These are phyloP conservation scores for Fopius arisanus DNA, from an alignment of 1,140 invertebrate species.

Conservation along the genomic window DNA sequence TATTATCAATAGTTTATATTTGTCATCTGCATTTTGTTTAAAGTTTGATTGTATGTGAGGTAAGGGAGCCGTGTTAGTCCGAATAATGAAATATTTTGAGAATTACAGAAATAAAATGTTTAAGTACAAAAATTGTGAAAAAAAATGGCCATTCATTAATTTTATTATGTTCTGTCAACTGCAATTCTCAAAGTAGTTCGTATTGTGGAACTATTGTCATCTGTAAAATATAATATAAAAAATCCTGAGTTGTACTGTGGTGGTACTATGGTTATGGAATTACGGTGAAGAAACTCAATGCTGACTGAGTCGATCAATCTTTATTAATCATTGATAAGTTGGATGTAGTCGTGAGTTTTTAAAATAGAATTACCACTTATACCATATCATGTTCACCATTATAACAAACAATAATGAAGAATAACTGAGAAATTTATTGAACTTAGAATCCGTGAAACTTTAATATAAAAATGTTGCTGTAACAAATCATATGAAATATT, in stretches of 20 bases:
- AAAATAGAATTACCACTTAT: not conserved
- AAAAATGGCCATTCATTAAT: slow-evolving; percentile 6
- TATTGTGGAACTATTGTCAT: slow-evolving; percentile 65
- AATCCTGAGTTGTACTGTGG: slow-evolving; percentile 66
- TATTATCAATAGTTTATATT: slow-evolving; percentile 64
- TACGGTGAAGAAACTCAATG: slow-evolving; percentile 41
- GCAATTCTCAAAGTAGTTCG: not conserved
- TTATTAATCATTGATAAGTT: not conserved
- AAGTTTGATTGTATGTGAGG: slow-evolving; percentile 65
- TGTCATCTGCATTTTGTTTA: slow-evolving; percentile 54
- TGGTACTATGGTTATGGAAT: slow-evolving; percentile 66
- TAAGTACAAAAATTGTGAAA: slow-evolving; percentile 16
- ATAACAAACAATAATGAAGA: not conserved
- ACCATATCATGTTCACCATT: not conserved
- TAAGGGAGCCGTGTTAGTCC: slow-evolving; percentile 51
- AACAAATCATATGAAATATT: slow-evolving; percentile 22
- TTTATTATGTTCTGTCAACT: slow-evolving; percentile 10
- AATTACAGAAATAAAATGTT: slow-evolving; percentile 12
- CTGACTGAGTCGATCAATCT: slow-evolving; percentile 38
- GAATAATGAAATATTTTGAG: not conserved
- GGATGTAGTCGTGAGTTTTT: not conserved
- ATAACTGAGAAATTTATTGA: too few species aligned
- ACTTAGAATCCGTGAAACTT: not conserved
- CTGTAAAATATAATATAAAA: slow-evolving; percentile 68
- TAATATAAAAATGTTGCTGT: slow-evolving; percentile 19